Evolutionary conservation across 2,113 vertebrate species (phyloP), one percentile per base, ranked within the genome.

Genomic region (Asarcornis scutulata): DNA sequence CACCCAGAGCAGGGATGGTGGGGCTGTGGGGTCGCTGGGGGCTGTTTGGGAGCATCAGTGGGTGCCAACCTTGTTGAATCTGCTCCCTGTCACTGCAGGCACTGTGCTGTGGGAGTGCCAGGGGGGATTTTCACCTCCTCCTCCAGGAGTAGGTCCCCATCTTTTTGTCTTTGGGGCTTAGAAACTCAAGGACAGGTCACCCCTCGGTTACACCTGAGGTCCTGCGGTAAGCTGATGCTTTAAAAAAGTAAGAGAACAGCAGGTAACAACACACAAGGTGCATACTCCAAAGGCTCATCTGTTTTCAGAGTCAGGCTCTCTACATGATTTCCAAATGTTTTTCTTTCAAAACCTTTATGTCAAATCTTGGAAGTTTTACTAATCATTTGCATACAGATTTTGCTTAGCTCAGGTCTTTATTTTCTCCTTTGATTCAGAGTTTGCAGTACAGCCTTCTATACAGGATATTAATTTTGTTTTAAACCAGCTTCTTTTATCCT

Each of bases 331-430:
- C 83, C 76, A 72, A 84, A 58, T 7, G 18, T 91, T 94, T 88
- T 82, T 1, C 42, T 95, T 93, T 85, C 55, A 58, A 77, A 94
- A 50, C 32, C 66, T 88, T 64, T 16, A 60, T 31, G 78, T 82
- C 58, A 80, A 38, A 36, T 64, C 52, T 92, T 31, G 38, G 55
- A 93, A 86, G 76, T 72, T 82, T 31, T 64, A 93, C 75, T 72
- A 69, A 75, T 92, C 53, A 81, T 84, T 84, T 72, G 52, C 38
- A 4, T 71, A 42, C 0, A 2, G 72, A 74, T 89, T 97, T 84
- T 96, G 95, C 95, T 95, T 84, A 95, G 95, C 94, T 94, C 88
- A 90, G 94, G 86, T 10, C 58, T 89, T 96, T 69, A 34, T 76
- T 71, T 84, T 62, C 79, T 83, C 50, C 66, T 92, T 84, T 94